Evolutionary conservation across 92 coral and sea anemone species (phyloP).

Genomic region (Paragorgia papillata): DNA sequence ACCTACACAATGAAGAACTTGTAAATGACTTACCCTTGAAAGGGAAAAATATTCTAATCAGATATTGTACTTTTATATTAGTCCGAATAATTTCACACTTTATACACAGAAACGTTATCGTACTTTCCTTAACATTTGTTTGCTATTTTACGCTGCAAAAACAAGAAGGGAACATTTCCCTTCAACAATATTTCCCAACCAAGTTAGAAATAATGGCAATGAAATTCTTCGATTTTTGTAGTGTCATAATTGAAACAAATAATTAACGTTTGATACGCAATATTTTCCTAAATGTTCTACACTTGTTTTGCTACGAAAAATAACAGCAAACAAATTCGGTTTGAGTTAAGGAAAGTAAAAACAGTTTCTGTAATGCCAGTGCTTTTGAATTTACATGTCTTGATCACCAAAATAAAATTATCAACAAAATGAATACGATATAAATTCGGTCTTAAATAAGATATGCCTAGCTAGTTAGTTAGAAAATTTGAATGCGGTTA

Average conservation of each 20-base stretch:
- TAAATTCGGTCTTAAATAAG: slow-evolving; percentile 13
- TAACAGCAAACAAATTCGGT: slow-evolving; percentile 22
- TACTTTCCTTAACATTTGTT: slow-evolving; percentile 14
- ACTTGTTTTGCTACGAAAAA: not conserved
- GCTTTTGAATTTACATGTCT: not conserved
- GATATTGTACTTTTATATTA: not conserved
- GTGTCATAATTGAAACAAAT: too few relatives aligned
- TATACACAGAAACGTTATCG: not conserved
- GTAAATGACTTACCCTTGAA: not conserved
- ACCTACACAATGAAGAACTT: slow-evolving; percentile 9
- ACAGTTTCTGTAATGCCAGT: slow-evolving; percentile 29
- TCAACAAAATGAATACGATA: not conserved
- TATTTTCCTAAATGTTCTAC: not conserved
- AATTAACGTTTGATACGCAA: too few relatives aligned
- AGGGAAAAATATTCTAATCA: not conserved
- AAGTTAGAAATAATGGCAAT: too few relatives aligned
- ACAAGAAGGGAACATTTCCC: too few relatives aligned
- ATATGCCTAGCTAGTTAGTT: slow-evolving; percentile 40
- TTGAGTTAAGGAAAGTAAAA: slow-evolving; percentile 13
- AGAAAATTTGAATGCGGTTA: slow-evolving; percentile 97
- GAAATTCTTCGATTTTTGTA: too few relatives aligned
- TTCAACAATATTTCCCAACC: too few relatives aligned
- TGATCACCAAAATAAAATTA: not conserved
- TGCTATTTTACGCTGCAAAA: not conserved
- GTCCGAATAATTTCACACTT: slow-evolving; percentile 2